Conservation (phyloP, 2,113 vertebrate genomes). For the Nicator chloris region DNA sequence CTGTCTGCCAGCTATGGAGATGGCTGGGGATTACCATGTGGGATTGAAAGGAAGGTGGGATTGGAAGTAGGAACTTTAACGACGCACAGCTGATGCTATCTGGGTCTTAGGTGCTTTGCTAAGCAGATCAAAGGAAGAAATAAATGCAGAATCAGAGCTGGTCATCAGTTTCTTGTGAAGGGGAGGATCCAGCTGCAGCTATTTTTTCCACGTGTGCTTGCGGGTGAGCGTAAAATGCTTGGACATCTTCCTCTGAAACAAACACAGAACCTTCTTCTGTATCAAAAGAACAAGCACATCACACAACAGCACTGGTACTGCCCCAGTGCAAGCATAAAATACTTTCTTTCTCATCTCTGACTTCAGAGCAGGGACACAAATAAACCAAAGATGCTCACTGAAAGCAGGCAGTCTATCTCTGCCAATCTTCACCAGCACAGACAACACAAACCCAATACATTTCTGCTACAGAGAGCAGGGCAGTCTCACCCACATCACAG, state of each 20-base stretch:
- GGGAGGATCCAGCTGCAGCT: background rate
- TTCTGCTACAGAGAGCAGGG: background rate
- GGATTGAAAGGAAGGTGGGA: background rate
- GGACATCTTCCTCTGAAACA: background rate
- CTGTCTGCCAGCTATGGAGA: rapidly evolving
- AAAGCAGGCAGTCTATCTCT: background rate
- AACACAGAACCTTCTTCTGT: background rate
- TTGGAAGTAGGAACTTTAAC: background rate
- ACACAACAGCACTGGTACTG: background rate
- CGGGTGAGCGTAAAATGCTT: rapidly evolving
- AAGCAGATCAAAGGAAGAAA: background rate
- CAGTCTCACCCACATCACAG: background rate
- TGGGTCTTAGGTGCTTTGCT: background rate
- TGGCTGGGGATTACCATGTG: background rate
- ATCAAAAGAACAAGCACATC: background rate
- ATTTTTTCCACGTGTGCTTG: background rate
- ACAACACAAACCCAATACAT: background rate
- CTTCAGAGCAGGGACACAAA: background rate
- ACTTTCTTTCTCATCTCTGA: background rate
- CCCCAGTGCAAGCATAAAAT: background rate
- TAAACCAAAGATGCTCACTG: background rate
- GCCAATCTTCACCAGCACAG: background rate
- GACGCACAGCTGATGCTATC: background rate
- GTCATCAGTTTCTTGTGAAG: background rate
- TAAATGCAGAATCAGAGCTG: background rate